A percentile compares a stretch with the other conserved stretches of the same genome.
Conservation (phyloP, 2,797 vertebrate genomes). For the Phaenicophaeus curvirostris region DNA sequence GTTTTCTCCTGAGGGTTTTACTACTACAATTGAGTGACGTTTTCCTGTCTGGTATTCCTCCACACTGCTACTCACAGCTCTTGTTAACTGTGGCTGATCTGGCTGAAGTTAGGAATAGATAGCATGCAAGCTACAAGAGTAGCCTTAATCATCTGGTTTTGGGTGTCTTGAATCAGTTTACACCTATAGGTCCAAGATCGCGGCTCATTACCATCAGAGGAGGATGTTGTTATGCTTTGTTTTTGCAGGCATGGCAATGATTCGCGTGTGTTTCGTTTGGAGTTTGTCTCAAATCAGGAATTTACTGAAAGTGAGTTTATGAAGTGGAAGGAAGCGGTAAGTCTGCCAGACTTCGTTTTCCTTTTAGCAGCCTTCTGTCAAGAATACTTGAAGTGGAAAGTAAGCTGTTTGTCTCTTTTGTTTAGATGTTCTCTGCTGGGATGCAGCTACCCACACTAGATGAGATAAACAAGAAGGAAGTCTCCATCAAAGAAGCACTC, state of each 20-base stretch:
- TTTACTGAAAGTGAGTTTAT: conserved; percentile 98
- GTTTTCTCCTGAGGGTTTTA: not conserved
- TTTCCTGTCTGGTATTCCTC: not conserved
- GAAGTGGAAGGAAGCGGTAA: conserved; percentile 99
- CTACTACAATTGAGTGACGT: not conserved
- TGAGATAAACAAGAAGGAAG: conserved; percentile 96
- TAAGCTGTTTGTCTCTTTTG: not conserved
- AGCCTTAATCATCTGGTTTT: not conserved
- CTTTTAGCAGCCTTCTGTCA: not conserved
- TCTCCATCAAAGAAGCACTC: conserved; percentile 97
- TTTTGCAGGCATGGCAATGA: conserved; percentile 90
- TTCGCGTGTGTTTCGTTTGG: conserved; percentile 94
- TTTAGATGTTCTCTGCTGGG: conserved; percentile 92
- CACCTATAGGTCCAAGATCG: not conserved
- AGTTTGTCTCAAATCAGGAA: conserved; percentile 99
- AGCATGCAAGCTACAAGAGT: not conserved
- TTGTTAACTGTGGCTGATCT: not conserved
- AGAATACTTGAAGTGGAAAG: not conserved
- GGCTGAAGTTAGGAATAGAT: not conserved
- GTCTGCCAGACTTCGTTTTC: conserved; percentile 55
- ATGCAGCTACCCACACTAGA: conserved; percentile 98
- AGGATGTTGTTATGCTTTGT: not conserved
- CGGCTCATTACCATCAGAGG: not conserved
- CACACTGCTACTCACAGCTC: not conserved
- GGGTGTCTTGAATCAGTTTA: not conserved